phyloP scores from a whole-genome alignment of 2,113 vertebrate species.

The Misgurnus mizolepis region DNA sequence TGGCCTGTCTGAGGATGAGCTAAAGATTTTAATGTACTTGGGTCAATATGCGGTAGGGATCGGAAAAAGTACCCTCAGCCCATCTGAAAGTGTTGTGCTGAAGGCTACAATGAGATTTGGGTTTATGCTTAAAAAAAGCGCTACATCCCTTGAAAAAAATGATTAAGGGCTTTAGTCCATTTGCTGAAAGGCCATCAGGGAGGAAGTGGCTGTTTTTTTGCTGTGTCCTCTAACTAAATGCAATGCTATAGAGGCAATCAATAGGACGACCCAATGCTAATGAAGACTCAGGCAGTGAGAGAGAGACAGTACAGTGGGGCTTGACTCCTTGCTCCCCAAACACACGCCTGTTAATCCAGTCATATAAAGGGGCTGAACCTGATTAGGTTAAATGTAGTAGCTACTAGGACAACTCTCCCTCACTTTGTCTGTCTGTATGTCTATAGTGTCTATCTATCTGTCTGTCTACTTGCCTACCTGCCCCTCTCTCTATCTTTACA shows the following conservation, averaged over 20 bases:
- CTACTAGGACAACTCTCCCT: neutral
- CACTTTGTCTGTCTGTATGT: neutral
- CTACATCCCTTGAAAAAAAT: conserved; percentile 10
- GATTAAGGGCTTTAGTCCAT: conserved; percentile 22
- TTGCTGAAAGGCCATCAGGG: conserved; percentile 35
- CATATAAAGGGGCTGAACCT: neutral
- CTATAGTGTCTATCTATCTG: neutral
- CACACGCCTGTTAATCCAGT: conserved; percentile 16
- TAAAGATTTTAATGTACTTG: conserved; percentile 35
- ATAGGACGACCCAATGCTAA: conserved; percentile 39
- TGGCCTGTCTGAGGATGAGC: conserved; percentile 24
- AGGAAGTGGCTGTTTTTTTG: conserved; percentile 39
- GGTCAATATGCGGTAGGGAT: conserved; percentile 28
- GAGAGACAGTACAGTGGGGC: conserved; percentile 25
- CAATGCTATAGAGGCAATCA: conserved; percentile 29
- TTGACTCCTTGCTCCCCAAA: conserved; percentile 31
- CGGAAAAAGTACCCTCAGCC: conserved; percentile 17
- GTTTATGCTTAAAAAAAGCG: conserved; percentile 8
- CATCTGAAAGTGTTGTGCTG: conserved; percentile 1
- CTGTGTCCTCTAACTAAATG: conserved; percentile 44
- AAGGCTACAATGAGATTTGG: conserved; percentile 18
- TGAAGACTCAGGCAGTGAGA: conserved; percentile 28
- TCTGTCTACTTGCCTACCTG: too few species aligned
- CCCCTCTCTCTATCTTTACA: too few species aligned
- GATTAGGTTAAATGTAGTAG: conserved; percentile 7